phyloP scores from a whole-genome alignment of 2,797 vertebrate species.

The Anas bahamensis region DNA sequence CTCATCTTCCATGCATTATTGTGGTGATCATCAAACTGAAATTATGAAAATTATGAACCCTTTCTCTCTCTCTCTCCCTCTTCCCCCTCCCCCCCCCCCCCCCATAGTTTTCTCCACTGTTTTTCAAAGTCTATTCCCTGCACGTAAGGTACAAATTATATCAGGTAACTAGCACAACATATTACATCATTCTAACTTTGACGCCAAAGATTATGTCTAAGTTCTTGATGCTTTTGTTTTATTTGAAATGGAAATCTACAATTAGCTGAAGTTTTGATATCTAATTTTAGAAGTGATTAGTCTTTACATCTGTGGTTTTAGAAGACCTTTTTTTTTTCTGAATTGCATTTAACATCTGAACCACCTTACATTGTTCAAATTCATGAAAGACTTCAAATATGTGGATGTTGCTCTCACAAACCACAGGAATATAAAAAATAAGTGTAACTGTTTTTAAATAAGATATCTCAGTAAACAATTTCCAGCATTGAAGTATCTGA shows the following conservation, averaged over 20 bases:
- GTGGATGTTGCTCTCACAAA: neutral
- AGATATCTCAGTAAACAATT: neutral
- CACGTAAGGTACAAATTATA: neutral
- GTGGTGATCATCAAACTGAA: neutral
- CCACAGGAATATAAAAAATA: neutral
- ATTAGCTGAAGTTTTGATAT: neutral
- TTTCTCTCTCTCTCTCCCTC: neutral
- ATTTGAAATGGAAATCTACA: neutral
- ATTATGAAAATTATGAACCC: neutral
- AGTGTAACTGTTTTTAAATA: neutral
- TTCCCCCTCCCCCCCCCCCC: too few relatives aligned
- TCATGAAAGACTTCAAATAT: neutral
- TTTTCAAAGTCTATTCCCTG: neutral
- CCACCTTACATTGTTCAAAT: neutral
- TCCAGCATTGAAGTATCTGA: neutral
- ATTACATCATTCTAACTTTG: neutral
- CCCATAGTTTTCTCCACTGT: neutral
- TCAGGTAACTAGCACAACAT: neutral
- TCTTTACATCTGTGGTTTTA: neutral
- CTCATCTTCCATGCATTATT: neutral
- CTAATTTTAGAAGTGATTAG: neutral
- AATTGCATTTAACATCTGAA: neutral
- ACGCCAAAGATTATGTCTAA: neutral
- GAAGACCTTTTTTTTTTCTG: neutral
- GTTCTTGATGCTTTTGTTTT: neutral